These are phyloP conservation scores for Zele albiditarsus DNA, from an alignment of 2,888 invertebrate genomes.

Conservation along the genomic window DNA sequence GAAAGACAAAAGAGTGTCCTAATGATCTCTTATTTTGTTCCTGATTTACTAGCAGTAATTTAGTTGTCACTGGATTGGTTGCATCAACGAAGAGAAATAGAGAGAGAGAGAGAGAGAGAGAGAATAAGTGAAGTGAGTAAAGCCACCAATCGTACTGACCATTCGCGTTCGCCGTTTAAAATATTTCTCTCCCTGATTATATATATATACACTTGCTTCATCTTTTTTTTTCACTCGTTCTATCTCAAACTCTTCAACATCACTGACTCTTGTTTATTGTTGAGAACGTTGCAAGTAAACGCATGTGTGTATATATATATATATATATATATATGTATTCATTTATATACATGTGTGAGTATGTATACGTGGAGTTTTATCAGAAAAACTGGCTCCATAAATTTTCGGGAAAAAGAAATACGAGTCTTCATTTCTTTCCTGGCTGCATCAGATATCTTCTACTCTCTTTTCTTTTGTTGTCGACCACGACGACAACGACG, in stretches of 20 bases:
- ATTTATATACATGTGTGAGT: not conserved
- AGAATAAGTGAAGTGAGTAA: conserved; percentile 24
- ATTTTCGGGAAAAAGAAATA: conserved; percentile 52
- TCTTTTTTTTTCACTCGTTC: conserved; percentile 24
- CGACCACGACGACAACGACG: conserved; percentile 38
- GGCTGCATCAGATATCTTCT: not conserved
- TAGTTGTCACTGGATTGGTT: conserved; percentile 44
- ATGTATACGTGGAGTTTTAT: not conserved
- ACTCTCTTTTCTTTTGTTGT: conserved; percentile 32
- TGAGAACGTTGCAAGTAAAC: not conserved
- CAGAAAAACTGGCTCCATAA: conserved; percentile 54
- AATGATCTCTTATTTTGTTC: conserved; percentile 40
- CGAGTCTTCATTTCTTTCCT: conserved; percentile 20
- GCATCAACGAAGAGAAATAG: conserved; percentile 8
- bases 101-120: conserved; percentile 8
- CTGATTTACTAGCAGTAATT: conserved; percentile 51
- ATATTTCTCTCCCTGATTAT: conserved; percentile 38
- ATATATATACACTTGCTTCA: conserved; percentile 9
- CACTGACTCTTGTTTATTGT: conserved; percentile 39
- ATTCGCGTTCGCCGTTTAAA: conserved; percentile 35
- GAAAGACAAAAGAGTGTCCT: conserved; percentile 34
- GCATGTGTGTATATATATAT: not conserved
- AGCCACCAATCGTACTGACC: conserved; percentile 26
- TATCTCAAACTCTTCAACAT: conserved; percentile 29
- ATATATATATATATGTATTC: not conserved